Percentiles rank a stretch among this genome's conserved stretches.
Conservation (phyloP, 2,113 vertebrate genomes). For the Amphiprion percula region DNA sequence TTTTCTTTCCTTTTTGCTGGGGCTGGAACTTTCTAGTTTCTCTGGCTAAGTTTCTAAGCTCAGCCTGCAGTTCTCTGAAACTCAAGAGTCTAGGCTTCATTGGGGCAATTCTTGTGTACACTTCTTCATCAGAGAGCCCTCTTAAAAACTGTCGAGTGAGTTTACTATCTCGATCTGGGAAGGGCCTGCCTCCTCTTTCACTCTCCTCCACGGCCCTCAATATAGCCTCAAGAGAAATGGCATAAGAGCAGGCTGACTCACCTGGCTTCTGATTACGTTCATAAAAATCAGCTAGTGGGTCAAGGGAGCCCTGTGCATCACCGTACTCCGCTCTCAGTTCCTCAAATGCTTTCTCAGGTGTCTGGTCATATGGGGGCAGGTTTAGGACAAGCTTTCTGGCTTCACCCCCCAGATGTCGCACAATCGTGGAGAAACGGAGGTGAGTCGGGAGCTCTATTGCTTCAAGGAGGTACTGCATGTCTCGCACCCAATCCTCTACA, state of each 20-base stretch:
- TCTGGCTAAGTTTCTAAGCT: constrained; percentile 1
- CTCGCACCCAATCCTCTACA: constrained; percentile 12
- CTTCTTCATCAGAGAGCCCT: constrained; percentile 30
- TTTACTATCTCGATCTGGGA: constrained; percentile 33
- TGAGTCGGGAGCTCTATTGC: constrained; percentile 25
- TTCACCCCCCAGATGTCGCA: constrained; percentile 20
- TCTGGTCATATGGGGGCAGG: constrained; percentile 11
- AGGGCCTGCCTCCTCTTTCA: constrained; percentile 5
- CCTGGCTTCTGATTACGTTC: constrained; percentile 10
- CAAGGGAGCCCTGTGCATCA: constrained; percentile 7
- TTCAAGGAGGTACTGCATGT: constrained; percentile 45
- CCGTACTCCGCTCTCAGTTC: constrained; percentile 31
- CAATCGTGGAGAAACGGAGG: constrained; percentile 4
- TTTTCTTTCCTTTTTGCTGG: constrained; percentile 1
- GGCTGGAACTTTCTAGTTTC: constrained; percentile 20
- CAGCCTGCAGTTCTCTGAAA: constrained; percentile 15
- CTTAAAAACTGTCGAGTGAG: constrained; percentile 31
- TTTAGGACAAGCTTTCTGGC: constrained; percentile 33
- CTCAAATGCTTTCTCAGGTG: constrained; percentile 15
- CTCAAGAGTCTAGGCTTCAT: constrained; percentile 9
- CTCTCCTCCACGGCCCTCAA: constrained; percentile 19
- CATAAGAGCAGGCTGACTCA: constrained; percentile 42
- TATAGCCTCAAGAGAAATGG: constrained; percentile 29
- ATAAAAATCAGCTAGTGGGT: constrained; percentile 40
- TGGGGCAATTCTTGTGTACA: constrained; percentile 17